A percentile compares a stretch with the other conserved stretches of the same genome.
phyloP scores from a whole-genome alignment of 2,113 vertebrate genomes.

The Acinonyx jubatus region DNA sequence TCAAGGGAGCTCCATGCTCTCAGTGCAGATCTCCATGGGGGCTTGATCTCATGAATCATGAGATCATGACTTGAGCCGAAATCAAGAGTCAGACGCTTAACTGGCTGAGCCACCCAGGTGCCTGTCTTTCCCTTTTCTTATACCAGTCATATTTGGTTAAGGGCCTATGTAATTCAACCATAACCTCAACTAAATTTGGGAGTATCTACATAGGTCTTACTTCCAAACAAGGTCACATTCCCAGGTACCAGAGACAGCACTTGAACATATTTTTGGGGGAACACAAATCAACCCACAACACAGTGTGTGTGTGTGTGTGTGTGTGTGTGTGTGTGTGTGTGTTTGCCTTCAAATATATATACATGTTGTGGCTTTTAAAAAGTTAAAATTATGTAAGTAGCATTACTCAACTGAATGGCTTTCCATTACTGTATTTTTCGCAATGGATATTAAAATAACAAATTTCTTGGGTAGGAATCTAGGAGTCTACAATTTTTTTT shows the following conservation, averaged over 20 bases:
- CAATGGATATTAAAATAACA: not conserved
- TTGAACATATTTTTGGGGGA: not conserved
- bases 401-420: not conserved
- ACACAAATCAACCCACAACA: not conserved
- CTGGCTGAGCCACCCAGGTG: too few species aligned
- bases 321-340: not conserved
- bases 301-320: not conserved
- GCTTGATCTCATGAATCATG: too few species aligned
- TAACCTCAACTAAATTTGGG: not conserved
- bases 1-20: too few species aligned
- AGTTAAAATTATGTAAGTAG: not conserved
- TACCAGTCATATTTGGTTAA: not conserved
- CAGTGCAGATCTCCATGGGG: too few species aligned
- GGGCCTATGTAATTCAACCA: not conserved
- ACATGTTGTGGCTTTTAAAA: conserved; percentile 28
- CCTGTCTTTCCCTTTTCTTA: not conserved
- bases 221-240: not conserved
- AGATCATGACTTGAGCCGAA: too few species aligned
- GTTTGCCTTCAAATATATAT: not conserved
- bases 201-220: not conserved
- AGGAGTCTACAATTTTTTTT: not conserved
- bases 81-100: too few species aligned
- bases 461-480: not conserved
- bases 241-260: not conserved
- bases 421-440: not conserved